phyloP scores from a whole-genome alignment of 2,888 invertebrate species.

The Amphipoea lucens region DNA sequence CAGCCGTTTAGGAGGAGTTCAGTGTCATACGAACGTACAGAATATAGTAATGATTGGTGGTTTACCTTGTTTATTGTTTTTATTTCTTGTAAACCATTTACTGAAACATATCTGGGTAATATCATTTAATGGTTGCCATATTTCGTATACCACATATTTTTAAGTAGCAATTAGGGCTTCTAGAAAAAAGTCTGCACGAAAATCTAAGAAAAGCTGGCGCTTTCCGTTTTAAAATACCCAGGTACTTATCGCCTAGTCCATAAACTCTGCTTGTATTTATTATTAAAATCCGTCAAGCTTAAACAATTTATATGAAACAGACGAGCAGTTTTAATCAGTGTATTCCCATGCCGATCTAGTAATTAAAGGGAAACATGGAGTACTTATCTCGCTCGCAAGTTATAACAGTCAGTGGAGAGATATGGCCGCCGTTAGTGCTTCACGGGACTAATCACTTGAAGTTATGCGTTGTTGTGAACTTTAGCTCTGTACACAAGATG shows the following conservation, averaged over 20 bases:
- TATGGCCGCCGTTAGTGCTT: slow-evolving; percentile 35
- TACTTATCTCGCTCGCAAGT: slow-evolving; percentile 31
- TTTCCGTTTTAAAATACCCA: background rate
- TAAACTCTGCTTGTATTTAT: background rate
- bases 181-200: background rate
- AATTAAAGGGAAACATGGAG: slow-evolving; percentile 51
- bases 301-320: slow-evolving; percentile 13
- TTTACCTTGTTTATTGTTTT: background rate
- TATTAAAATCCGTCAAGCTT: background rate
- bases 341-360: slow-evolving; percentile 27
- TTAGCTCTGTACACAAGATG: slow-evolving; percentile 29
- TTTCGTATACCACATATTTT: background rate
- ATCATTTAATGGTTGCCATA: background rate
- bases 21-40: background rate
- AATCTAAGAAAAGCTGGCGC: background rate
- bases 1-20: background rate
- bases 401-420: slow-evolving; percentile 44
- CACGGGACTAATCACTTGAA: slow-evolving; percentile 35
- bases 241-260: background rate
- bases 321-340: slow-evolving; percentile 40
- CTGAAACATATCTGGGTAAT: background rate
- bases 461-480: slow-evolving; percentile 27
- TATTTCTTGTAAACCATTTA: background rate
- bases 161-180: background rate
- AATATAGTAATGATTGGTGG: background rate